A percentile compares a stretch with the other conserved stretches of the same genome.
These are phyloP conservation scores for Limosa lapponica DNA, from an alignment of 2,797 vertebrate genomes.

Conservation along the genomic window DNA sequence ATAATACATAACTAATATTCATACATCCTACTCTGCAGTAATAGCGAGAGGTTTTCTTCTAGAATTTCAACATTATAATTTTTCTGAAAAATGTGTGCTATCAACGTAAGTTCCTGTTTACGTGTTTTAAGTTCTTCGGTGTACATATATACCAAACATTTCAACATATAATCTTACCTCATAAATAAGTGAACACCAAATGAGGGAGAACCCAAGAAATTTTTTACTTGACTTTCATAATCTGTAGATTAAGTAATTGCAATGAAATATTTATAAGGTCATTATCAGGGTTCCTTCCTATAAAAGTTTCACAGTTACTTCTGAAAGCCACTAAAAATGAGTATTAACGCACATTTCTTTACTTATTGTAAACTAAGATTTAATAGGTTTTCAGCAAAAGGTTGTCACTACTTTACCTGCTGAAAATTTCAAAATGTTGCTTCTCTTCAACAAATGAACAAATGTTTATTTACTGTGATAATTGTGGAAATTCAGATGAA, in stretches of 20 bases:
- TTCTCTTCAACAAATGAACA: background rate
- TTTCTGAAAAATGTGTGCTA: background rate
- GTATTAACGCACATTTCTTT: background rate
- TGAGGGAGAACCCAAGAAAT: background rate
- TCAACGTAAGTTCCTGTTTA: background rate
- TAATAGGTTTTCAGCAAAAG: background rate
- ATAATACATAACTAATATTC: background rate
- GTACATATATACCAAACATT: background rate
- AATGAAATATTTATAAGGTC: background rate
- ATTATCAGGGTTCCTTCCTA: background rate
- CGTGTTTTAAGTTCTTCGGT: background rate
- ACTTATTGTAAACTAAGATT: background rate
- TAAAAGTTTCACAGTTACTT: background rate
- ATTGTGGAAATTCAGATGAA: background rate
- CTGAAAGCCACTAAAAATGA: background rate
- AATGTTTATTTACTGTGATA: constrained; percentile 13
- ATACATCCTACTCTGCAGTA: background rate
- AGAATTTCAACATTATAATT: background rate
- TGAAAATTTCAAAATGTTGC: background rate
- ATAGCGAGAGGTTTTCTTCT: background rate
- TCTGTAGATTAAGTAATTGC: background rate
- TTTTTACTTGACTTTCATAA: background rate
- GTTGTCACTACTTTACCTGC: background rate
- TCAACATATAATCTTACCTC: background rate
- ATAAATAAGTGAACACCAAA: background rate